Conservation (phyloP, 2,888 invertebrate genomes). For the Erebia palarica region DNA sequence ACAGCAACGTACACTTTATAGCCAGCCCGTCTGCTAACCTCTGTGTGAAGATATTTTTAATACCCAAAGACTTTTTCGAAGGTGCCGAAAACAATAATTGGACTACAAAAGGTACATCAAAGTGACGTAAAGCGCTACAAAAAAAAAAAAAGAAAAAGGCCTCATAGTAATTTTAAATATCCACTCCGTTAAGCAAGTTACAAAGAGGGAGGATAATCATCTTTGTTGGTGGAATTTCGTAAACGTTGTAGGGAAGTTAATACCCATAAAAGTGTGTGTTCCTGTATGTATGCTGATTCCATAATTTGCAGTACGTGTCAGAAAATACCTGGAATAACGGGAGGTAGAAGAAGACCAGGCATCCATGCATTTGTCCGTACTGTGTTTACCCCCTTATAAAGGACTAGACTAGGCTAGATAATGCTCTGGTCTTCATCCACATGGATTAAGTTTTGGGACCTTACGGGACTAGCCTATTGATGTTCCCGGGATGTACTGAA, state of each 20-base stretch:
- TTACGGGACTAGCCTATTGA: no score
- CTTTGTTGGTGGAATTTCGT: neutral
- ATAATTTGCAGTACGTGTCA: no score
- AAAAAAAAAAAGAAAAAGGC: neutral
- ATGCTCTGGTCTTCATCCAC: no score
- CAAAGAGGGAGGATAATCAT: neutral
- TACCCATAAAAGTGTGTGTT: neutral
- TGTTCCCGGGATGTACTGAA: no score
- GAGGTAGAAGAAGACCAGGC: no score
- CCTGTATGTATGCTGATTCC: no score
- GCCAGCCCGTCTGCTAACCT: neutral
- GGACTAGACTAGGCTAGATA: no score
- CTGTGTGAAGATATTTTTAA: slow-evolving; percentile 22
- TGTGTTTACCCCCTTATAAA: no score
- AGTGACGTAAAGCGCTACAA: slow-evolving; percentile 5
- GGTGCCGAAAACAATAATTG: slow-evolving; percentile 33
- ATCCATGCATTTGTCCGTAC: no score
- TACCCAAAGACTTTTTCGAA: slow-evolving; percentile 23
- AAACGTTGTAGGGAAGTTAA: neutral
- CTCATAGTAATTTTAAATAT: slow-evolving; percentile 21
- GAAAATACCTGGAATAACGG: no score
- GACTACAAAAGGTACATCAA: slow-evolving; percentile 27
- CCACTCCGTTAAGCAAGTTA: slow-evolving; percentile 10
- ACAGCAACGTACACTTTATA: slow-evolving; percentile 1
- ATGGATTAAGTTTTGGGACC: no score